Conservation (phyloP, 2,888 invertebrate species). For the Cheilosia grossa region DNA sequence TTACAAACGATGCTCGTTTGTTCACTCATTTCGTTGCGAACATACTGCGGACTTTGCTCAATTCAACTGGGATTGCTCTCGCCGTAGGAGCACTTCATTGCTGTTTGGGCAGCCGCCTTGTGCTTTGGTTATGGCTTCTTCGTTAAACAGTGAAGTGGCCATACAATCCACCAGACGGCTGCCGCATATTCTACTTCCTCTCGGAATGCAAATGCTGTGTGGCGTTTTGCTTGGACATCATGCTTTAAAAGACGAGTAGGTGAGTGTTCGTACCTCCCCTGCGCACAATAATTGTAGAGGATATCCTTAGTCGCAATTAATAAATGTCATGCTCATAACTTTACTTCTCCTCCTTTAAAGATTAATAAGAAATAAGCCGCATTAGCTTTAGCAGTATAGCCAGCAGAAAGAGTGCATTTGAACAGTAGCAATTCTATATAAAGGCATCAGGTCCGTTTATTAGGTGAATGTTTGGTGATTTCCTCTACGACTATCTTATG, state of each 20-base stretch:
- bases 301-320: conserved; percentile 66
- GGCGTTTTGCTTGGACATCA: conserved; percentile 60
- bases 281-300: conserved; percentile 56
- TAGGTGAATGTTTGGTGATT: conserved; percentile 27
- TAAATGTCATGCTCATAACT: conserved; percentile 66
- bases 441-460: conserved; percentile 24
- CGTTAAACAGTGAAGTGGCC: conserved; percentile 53
- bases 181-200: conserved; percentile 34
- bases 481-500: neutral
- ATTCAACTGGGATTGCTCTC: conserved; percentile 56
- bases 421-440: conserved; percentile 27
- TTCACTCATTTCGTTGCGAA: conserved; percentile 63
- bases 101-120: conserved; percentile 13
- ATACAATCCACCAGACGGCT: conserved; percentile 30
- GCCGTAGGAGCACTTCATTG: conserved; percentile 57
- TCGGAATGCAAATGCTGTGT: conserved; percentile 55
- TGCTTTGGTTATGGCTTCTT: conserved; percentile 32
- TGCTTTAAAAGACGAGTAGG: conserved; percentile 55
- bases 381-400: conserved; percentile 7
- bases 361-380: conserved; percentile 60
- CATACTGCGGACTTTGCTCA: conserved; percentile 50
- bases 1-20: conserved; percentile 73
- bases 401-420: conserved; percentile 10
- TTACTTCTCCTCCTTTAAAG: conserved; percentile 48
- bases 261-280: conserved; percentile 65